Percentiles rank a stretch among this genome's conserved stretches.
Evolutionary conservation across 2,888 invertebrate genomes (phyloP).

Genomic region (Serripes groenlandicus): DNA sequence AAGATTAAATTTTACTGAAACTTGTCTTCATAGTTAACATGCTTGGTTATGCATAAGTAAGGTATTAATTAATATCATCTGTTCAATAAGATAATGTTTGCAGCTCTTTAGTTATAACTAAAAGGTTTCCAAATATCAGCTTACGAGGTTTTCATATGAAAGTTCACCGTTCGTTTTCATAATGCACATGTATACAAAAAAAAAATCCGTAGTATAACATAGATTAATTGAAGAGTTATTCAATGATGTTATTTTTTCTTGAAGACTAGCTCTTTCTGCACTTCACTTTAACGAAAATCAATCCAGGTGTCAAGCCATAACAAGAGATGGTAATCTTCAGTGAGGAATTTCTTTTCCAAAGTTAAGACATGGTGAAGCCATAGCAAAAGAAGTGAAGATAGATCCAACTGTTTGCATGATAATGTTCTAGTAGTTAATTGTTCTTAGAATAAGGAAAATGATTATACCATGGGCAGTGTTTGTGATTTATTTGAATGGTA

Average conservation of each 20-base stretch:
- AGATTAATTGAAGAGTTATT: no score
- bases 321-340: not conserved
- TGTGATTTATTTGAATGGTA: not conserved
- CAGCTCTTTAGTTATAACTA: not conserved
- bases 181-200: not conserved
- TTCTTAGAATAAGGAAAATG: not conserved
- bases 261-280: constrained; percentile 16
- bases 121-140: not conserved
- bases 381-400: not conserved
- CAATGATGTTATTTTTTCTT: not conserved
- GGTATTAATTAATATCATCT: not conserved
- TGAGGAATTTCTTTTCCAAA: constrained; percentile 26
- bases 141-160: not conserved
- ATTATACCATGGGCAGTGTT: not conserved
- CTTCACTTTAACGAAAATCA: constrained; percentile 35
- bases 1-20: not conserved
- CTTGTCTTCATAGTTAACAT: not conserved
- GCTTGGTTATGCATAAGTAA: not conserved
- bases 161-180: not conserved
- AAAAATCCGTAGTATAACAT: no score
- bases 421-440: not conserved
- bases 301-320: constrained; percentile 14
- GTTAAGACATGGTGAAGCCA: constrained; percentile 1
- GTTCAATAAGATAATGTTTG: not conserved
- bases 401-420: not conserved